Evolutionary conservation across 2,888 invertebrate species (phyloP).

Genomic region (Aphelenchoides bicaudatus): DNA sequence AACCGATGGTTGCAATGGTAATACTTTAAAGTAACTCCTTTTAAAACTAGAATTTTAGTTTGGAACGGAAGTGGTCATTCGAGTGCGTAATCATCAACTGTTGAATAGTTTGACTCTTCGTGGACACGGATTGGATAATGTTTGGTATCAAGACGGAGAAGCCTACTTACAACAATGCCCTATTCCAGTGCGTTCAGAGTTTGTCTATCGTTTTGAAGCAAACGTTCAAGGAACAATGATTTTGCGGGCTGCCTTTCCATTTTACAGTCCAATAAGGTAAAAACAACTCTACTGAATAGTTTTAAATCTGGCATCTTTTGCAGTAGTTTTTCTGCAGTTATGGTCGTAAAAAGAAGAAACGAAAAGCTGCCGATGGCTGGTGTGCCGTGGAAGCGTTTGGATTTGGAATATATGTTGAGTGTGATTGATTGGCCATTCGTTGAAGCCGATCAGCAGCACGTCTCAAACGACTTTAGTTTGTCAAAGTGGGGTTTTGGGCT

Average conservation of each 20-base stretch:
- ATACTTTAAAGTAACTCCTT: too few relatives aligned
- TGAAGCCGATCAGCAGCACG: constrained; percentile 14
- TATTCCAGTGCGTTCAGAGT: constrained; percentile 39
- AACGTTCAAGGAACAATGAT: constrained; percentile 17
- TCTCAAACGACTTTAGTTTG: not conserved
- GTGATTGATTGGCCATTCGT: constrained; percentile 24
- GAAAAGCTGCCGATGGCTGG: not conserved
- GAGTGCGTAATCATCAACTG: constrained; percentile 42
- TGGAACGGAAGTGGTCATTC: constrained; percentile 41
- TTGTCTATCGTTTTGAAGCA: not conserved
- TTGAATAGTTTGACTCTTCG: constrained; percentile 45
- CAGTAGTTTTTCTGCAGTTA: constrained; percentile 7
- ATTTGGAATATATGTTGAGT: constrained; percentile 22
- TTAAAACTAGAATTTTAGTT: too few relatives aligned
- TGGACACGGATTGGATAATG: constrained; percentile 45
- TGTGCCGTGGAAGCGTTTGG: not conserved
- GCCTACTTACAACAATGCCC: constrained; percentile 54
- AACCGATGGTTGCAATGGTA: constrained; percentile 41
- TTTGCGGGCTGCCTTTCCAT: constrained; percentile 7
- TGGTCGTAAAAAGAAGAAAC: constrained; percentile 13
- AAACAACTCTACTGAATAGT: not conserved
- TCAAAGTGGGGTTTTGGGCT: constrained; percentile 24
- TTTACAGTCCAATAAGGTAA: constrained; percentile 13
- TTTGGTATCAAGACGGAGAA: constrained; percentile 51
- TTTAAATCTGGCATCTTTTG: not conserved